Evolutionary conservation across 2,888 invertebrate genomes (phyloP).

Genomic region (Dorcus hopei): DNA sequence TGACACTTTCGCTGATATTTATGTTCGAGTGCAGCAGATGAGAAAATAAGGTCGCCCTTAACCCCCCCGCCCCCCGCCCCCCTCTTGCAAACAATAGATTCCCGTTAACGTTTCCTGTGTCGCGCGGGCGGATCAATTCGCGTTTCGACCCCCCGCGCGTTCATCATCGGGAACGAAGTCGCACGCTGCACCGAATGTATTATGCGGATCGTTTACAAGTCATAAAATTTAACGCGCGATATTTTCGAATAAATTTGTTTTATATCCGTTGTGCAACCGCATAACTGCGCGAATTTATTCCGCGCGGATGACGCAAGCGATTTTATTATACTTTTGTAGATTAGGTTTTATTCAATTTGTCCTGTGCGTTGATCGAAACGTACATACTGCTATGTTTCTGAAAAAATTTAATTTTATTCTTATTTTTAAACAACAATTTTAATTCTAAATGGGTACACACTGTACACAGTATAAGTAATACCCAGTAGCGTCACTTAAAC

Average conservation of each 20-base stretch:
- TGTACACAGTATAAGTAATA: no score
- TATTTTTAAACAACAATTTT: no score
- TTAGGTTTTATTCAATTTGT: no score
- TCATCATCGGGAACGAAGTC: neutral
- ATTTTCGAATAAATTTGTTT: slow-evolving; percentile 35
- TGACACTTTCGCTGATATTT: slow-evolving; percentile 18
- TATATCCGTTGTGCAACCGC: slow-evolving; percentile 11
- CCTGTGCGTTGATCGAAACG: no score
- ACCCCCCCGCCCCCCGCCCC: neutral
- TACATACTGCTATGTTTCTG: no score
- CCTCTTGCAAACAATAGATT: slow-evolving; percentile 7
- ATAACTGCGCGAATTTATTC: no score
- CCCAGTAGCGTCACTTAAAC: no score
- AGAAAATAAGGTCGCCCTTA: slow-evolving; percentile 9
- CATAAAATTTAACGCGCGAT: slow-evolving; percentile 39
- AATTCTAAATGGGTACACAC: no score
- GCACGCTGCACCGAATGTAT: slow-evolving; percentile 16
- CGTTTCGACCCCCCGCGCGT: neutral
- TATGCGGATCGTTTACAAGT: slow-evolving; percentile 34
- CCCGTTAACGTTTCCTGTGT: slow-evolving; percentile 4
- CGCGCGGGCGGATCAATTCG: slow-evolving; percentile 5
- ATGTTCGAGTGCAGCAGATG: slow-evolving; percentile 9
- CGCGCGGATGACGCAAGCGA: no score
- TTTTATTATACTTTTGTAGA: no score
- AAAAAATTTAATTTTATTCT: no score